Percentiles rank a stretch among this genome's conserved stretches.
phyloP scores from a whole-genome alignment of 2,888 invertebrate species.

The Mythimna vitellina region DNA sequence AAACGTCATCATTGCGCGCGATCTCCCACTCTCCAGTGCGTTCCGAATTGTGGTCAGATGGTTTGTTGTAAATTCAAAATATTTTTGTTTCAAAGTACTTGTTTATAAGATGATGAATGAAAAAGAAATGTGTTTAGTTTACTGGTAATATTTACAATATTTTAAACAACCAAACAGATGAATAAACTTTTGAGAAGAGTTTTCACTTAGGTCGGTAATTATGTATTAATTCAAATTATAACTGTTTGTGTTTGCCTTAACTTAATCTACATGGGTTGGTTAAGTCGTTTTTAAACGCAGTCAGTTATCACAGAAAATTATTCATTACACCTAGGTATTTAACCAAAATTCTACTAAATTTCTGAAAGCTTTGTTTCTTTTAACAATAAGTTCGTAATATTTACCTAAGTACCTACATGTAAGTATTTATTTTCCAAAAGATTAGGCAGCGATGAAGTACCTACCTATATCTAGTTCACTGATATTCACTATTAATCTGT shows the following conservation, averaged over 20 bases:
- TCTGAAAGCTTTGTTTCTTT: not conserved
- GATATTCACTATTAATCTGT: too few relatives aligned
- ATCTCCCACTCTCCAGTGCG: slow-evolving; percentile 68
- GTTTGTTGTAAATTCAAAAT: slow-evolving; percentile 32
- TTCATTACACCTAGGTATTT: too few relatives aligned
- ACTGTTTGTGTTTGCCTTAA: not conserved
- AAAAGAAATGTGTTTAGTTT: slow-evolving; percentile 1
- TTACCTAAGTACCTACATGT: too few relatives aligned
- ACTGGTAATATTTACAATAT: slow-evolving; percentile 4
- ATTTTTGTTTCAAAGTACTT: slow-evolving; percentile 26
- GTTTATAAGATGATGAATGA: not conserved
- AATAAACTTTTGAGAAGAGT: not conserved
- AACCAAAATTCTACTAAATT: not conserved
- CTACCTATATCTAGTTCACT: too few relatives aligned
- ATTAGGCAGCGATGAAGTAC: too few relatives aligned
- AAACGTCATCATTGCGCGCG: slow-evolving; percentile 70
- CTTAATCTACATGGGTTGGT: too few relatives aligned
- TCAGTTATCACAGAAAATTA: too few relatives aligned
- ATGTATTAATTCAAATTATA: not conserved
- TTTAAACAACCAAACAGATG: slow-evolving; percentile 8
- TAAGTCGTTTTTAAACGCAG: too few relatives aligned
- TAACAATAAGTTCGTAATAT: not conserved
- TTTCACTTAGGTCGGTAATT: too few relatives aligned
- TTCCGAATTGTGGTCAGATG: slow-evolving; percentile 64
- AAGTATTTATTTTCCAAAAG: too few relatives aligned